phyloP scores from a whole-genome alignment of 2,113 vertebrate species.

The Nesogale talazaci region DNA sequence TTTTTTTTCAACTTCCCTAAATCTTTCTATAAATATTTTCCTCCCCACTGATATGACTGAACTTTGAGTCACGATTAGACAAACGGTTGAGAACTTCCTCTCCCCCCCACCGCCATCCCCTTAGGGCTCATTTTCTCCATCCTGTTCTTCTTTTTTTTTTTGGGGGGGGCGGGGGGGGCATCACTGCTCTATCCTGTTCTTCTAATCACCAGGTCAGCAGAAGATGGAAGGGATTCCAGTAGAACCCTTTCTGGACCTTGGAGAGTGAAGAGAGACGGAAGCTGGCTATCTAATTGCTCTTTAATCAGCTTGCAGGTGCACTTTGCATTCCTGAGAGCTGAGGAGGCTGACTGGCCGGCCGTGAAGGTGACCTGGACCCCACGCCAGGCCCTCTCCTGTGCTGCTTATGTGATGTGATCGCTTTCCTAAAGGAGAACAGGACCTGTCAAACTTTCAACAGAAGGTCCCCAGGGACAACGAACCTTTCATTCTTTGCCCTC shows the following conservation, averaged over 20 bases:
- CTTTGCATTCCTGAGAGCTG: neutral
- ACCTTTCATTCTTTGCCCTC: constrained; percentile 47
- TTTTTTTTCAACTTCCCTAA: neutral
- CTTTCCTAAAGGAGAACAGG: constrained; percentile 65
- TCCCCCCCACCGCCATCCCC: neutral
- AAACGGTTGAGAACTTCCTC: constrained; percentile 42
- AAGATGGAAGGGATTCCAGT: constrained; percentile 28
- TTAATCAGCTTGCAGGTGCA: neutral
- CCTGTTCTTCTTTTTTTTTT: neutral
- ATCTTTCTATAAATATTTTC: neutral
- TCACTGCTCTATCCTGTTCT: neutral
- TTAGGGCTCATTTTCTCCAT: constrained; percentile 42
- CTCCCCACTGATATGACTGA: constrained; percentile 61
- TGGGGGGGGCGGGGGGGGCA: too few species aligned
- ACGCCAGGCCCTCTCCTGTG: too few species aligned
- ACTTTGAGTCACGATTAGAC: constrained; percentile 50
- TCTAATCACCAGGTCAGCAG: neutral
- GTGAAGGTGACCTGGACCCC: neutral
- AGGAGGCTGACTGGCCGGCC: neutral
- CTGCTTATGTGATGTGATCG: constrained; percentile 48
- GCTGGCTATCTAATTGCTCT: neutral
- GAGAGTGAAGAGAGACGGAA: neutral
- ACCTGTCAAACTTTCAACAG: constrained; percentile 46
- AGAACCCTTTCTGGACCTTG: constrained; percentile 24
- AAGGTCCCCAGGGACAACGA: constrained; percentile 25